Base-by-base conservation (phyloP, 2,888 invertebrate genomes). In the Dryadula phaetusa region DNA sequence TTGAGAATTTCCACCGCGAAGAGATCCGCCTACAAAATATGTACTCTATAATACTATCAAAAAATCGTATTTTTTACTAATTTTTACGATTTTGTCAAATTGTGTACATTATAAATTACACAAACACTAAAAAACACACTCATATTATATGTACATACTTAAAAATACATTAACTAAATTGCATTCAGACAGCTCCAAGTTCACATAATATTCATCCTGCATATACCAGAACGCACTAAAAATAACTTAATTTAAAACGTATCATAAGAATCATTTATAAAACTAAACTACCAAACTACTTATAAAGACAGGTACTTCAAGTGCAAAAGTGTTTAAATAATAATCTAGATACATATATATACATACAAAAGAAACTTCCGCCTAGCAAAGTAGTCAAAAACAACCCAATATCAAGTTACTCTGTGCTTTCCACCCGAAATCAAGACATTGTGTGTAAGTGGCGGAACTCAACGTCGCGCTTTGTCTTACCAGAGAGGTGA, bases 1-100 rank as follows among this genome's bases (percentile, higher is more conserved):
- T 97, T 98, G 73, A 99, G 94, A 76, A 99, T 94, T 88, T 99
- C 99, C 75, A 99, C 96, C 1, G 98, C 98, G 82, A 99, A 97
- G 62, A 98, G 95, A 85, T 99, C 98, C 61, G 96, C 95, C 96
- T 97, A 93, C 34, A 85, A 86, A 63, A 37, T 18, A 65, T 10
- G 2, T 3, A 22, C 20, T 46, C 49, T 34, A 14, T 65, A 10
- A 47, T 49, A 16, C 49, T 44, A 10, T 22, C 44, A 20, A 25
- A 37, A 46, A 18, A 1, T 12, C 3, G 14, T 10, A 34, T 37
- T 34, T 3, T 8, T 25, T 34, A 32, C 25, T 28, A 49, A n/a
- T 7, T n/a, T 25, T 8, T 28, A n/a, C n/a, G n/a, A n/a, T n/a
- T n/a, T n/a, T n/a, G n/a, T n/a, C n/a, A n/a, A n/a, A n/a, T n/a